Base-by-base conservation (phyloP, 2,113 vertebrate species). In the Haliaeetus leucogaster region DNA sequence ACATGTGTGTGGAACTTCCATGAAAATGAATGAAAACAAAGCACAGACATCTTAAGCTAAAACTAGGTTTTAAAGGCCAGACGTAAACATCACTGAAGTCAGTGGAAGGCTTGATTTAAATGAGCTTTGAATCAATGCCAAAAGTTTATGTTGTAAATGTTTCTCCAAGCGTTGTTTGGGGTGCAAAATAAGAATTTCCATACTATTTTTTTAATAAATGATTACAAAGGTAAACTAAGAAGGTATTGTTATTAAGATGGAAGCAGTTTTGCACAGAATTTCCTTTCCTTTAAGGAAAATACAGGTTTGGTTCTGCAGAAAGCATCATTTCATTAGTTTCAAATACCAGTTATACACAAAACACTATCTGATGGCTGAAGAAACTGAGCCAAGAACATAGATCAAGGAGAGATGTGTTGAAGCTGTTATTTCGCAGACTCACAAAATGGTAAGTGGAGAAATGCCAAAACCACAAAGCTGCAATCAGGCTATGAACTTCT, bases 391-490 rank as follows among this genome's bases (percentile, higher is more conserved):
- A 86, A 81, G 53, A 88, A 52, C 27, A 56, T 21, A 83, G 80
- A 86, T 82, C 43, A 90, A 95, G 66, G 27, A 56, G 45, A 93
- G 59, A 73, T 74, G 61, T 86, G 29, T 58, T 80, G 79, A 85
- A 82, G 40, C n/a, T 86, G 53, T 78, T 91, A 58, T 85, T 93
- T 94, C 61, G 71, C 52, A 89, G 65, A 67, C 62, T 62, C 50
- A 30, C 67, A 73, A 77, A 81, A 86, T 27, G 15, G 14, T 74
- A 85, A 91, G 40, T 84, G 85, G 85, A 94, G 45, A 79, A 87
- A 78, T 53, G 78, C 87, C 91, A 93, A 96, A 95, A 59, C 86
- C 72, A 68, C 87, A 93, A 89, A 65, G 9, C 74, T 85, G 27
- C 42, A 76, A 47, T 65, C 62, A 78, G 59, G 56, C 86, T 81